Conservation (phyloP, 2,113 vertebrate species). For the Plotosus lineatus region DNA sequence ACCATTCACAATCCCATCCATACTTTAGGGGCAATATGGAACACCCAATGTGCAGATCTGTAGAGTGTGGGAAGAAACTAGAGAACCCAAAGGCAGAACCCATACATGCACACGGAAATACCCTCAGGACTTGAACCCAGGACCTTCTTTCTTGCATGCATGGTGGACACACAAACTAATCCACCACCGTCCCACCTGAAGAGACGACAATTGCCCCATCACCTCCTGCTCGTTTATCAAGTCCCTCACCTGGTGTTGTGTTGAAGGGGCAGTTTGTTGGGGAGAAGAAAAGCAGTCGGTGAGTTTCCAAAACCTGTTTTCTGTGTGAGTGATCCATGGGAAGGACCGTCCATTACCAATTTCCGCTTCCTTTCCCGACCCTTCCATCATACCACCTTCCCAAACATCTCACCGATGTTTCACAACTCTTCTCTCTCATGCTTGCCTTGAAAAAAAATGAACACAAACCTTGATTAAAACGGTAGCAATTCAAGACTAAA, state of each 20-base stretch:
- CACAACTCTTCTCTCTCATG: conserved; percentile 82
- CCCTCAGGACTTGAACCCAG: too few relatives aligned
- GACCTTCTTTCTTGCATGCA: too few relatives aligned
- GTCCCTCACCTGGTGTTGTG: conserved; percentile 76
- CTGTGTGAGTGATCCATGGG: conserved; percentile 80
- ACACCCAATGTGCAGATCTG: too few relatives aligned
- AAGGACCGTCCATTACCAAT: conserved; percentile 73
- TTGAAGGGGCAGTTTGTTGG: conserved; percentile 73
- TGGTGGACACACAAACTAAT: too few relatives aligned
- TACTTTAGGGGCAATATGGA: too few relatives aligned
- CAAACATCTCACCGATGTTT: conserved; percentile 80
- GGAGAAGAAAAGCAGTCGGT: conserved; percentile 87
- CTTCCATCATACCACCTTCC: conserved; percentile 87
- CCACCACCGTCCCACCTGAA: too few relatives aligned
- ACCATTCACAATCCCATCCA: too few relatives aligned
- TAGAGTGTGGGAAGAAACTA: too few relatives aligned
- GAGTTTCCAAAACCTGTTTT: conserved; percentile 88
- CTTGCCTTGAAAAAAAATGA: conserved; percentile 67
- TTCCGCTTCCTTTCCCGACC: conserved; percentile 78
- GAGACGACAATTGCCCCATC: too few relatives aligned
- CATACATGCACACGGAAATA: too few relatives aligned
- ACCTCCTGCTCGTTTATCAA: too few relatives aligned
- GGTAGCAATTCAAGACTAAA: not conserved
- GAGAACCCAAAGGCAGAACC: too few relatives aligned
- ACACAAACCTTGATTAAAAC: conserved; percentile 10